Base-by-base conservation (phyloP, 2,888 invertebrate genomes). In the Pollenia labialis region DNA sequence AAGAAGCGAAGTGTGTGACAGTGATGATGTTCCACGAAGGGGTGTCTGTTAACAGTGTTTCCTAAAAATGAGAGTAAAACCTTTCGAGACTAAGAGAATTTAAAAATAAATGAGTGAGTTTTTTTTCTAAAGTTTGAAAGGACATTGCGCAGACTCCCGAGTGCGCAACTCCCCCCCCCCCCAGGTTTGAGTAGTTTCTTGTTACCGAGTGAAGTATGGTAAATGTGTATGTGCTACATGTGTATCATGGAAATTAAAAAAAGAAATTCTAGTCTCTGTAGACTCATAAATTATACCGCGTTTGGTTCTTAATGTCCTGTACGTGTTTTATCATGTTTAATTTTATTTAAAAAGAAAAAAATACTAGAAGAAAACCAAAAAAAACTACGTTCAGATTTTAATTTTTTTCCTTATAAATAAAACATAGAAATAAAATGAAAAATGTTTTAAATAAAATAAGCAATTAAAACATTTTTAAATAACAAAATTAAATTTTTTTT, bases 271-370 rank as follows among this genome's bases (percentile, higher is more conserved):
- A 77, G 84, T 84, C 87, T 87, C 87, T 69, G 77, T 87, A 84
- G 87, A 87, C 87, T 87, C 87, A 87, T 87, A 87, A 87, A 87
- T 87, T 87, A 87, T 87, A 87, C 76, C 84, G 87, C 87, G 84
- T 84, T 87, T 87, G 87, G 81, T 87, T 84, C 87, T 87, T 87
- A 87, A 87, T 87, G 84, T 87, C 87, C 87, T 87, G 77, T 87
- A 87, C 87, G 87, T 87, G 87, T 87, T 87, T 87, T 87, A 87
- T 87, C 87, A 84, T 87, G 81, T 84, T 87, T 87, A 87, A 87
- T 87, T 84, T 87, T 84, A 56, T 87, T 87, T 81, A 52, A 81
- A 74, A 84, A 71, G n/a, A 16, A 56, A 46, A 50, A 72, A 58
- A 18, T 69, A 80, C 50, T 52, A 48, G 40, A 69, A 71, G 32